Evolutionary conservation across 2,888 invertebrate species (phyloP).

Genomic region (Agrotis segetum): DNA sequence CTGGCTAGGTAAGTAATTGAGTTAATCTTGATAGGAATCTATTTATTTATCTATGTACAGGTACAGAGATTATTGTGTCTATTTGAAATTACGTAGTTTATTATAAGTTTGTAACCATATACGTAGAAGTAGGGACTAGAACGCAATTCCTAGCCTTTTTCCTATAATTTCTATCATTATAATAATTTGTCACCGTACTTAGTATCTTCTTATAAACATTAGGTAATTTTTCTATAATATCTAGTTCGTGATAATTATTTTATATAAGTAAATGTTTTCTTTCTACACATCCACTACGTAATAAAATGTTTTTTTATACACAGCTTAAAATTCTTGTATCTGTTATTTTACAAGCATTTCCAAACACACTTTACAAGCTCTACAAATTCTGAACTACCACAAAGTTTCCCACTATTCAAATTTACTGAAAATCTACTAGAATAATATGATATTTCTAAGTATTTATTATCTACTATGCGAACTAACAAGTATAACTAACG

Average conservation of each 20-base stretch:
- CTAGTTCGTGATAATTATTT: not conserved
- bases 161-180: not conserved
- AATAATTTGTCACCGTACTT: not conserved
- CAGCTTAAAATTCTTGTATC: too few relatives aligned
- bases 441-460: not conserved
- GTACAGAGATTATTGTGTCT: not conserved
- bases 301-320: too few relatives aligned
- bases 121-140: not conserved
- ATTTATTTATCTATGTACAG: not conserved
- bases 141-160: slow-evolving; percentile 15
- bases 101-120: not conserved
- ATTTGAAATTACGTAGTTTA: slow-evolving; percentile 12
- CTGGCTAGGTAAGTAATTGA: not conserved
- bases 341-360: not conserved
- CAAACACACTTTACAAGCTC: not conserved
- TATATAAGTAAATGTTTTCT: not conserved
- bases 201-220: not conserved
- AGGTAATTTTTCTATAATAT: not conserved
- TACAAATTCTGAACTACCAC: not conserved
- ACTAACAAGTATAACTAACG: slow-evolving; percentile 2
- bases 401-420: not conserved
- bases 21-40: not conserved
- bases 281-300: too few relatives aligned
- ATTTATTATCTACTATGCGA: slow-evolving; percentile 1
- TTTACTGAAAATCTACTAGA: slow-evolving; percentile 1